Evolutionary conservation across 2,888 invertebrate species (phyloP), one percentile per base, ranked within the genome.

Genomic region (Drosophila gaucha): DNA sequence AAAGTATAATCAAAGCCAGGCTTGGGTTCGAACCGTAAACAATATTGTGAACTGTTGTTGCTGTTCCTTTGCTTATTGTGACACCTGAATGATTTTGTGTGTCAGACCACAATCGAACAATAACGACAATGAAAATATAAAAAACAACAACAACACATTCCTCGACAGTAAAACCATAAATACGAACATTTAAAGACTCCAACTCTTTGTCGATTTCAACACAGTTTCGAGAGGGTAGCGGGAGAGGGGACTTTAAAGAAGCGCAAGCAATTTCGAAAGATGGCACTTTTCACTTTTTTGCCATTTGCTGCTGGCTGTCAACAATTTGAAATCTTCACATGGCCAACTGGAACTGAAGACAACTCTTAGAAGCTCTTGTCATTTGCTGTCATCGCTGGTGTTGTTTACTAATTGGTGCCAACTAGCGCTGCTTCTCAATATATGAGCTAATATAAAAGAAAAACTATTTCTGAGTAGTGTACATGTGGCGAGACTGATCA

Each of bases 221-320:
- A 38, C 12, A 39, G 47, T 24, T 35, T 31, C 8, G 1, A 14
- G 6, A 1, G 9, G 43, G 28, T 3, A 10, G 28, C 28, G 2
- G 50, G 28, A 3, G 12, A 16, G 22, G 44, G 39, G 47, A 16
- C 33, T 12, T 4, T 4, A 31, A 24, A 33, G 36, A 38, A 33
- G 39, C 56, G 26, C 55, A 46, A 35, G 36, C 51, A 55, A 76
- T 55, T 72, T 76, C 46, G 51, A 75, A 75, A 71, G 50, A 57
- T 85, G 67, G 14, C 82, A 62, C 73, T 77, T 80, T 80, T 80
- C 87, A 87, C 87, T 80, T 80, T n/a, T 87, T 79, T 31, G 47
- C 31, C 39, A 8, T 31, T 14, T 60, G 22, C 39, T 47, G 22
- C 24, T 43, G 24, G 67, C 54, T 73, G 74, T 59, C 67, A 74